phyloP scores from a whole-genome alignment of 2,113 vertebrate species.

The Corydoras maculifer region DNA sequence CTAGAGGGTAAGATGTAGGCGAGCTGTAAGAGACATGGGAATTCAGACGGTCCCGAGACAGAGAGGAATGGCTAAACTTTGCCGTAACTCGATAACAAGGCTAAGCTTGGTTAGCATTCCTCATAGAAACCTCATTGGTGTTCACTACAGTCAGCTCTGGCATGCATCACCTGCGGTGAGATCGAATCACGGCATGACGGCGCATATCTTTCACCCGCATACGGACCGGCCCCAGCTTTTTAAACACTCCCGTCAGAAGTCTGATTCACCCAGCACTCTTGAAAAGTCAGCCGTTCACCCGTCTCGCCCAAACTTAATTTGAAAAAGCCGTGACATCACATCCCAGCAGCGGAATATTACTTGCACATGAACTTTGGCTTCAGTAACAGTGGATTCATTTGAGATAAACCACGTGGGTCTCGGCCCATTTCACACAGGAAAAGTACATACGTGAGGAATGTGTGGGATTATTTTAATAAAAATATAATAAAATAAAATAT shows the following conservation, averaged over 20 bases:
- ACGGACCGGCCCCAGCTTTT: slow-evolving; percentile 17
- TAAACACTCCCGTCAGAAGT: slow-evolving; percentile 16
- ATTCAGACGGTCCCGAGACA: background rate
- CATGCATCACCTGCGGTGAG: slow-evolving; percentile 28
- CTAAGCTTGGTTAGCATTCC: slow-evolving; percentile 30
- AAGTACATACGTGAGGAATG: too few relatives aligned
- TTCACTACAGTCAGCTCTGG: slow-evolving; percentile 25
- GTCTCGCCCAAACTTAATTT: slow-evolving; percentile 24
- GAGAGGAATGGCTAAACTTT: slow-evolving; percentile 11
- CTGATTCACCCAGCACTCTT: slow-evolving; percentile 27
- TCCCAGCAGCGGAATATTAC: slow-evolving; percentile 3
- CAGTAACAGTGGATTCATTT: background rate
- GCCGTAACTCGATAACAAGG: slow-evolving; percentile 30
- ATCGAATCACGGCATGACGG: slow-evolving; percentile 36
- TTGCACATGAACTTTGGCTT: slow-evolving; percentile 14
- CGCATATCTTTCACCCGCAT: slow-evolving; percentile 30
- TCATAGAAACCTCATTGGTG: slow-evolving; percentile 35
- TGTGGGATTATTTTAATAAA: too few relatives aligned
- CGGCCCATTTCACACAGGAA: background rate
- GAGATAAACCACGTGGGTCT: background rate
- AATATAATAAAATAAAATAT: too few relatives aligned
- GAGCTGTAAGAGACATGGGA: background rate
- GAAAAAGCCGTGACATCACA: slow-evolving; percentile 16
- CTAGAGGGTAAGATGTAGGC: background rate
- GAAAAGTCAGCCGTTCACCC: slow-evolving; percentile 29